Base-by-base conservation (phyloP, 2,113 vertebrate genomes). In the Peromyscus polionotus region DNA sequence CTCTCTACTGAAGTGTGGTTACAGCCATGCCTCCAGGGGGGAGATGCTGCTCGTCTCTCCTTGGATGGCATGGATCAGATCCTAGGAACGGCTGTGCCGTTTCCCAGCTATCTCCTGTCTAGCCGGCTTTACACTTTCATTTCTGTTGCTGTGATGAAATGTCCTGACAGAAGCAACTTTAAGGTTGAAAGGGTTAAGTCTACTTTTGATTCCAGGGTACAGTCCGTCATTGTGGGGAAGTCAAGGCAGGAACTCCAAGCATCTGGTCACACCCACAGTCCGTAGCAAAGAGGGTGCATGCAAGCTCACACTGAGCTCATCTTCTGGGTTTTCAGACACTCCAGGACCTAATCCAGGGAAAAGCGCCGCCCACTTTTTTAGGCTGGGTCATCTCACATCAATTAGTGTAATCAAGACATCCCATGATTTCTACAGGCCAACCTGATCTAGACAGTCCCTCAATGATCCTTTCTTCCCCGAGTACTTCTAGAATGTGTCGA, bases 81-180 rank as follows among this genome's bases (percentile, higher is more conserved):
- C 31, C 20, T 72, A 81, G 51, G 92, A 45, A 72, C 83, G 20
- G 19, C 54, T 86, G 68, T 67, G 72, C 12, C 73, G 54, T 88
- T 96, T 93, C 33, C 81, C 79, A 95, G 94, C n/a, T 67, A 67
- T 14, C 45, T 48, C 24, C 54, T 59, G 51, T 88, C 95, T 48
- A 45, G 54, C 24, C 73, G 14, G 19, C 36, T 12, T 67, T 3
- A 16, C 26, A 22, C 5, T 33, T 28, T 86, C 28, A 67, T 45
- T 33, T 63, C 61, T 86, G 28, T 22, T 48, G 17, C 42, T 67
- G 28, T 48, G 84, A 48, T 45, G 9, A 33, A 45, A 67, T 67
- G 28, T 48, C 61, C 2, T 1, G 3, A 48, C 63, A 12, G 20
- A 67, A 48, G 45, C 28, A 13, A 67, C 42, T 45, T 48, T 48